Conservation (phyloP, 2,888 invertebrate genomes). For the Drosophila paramelanica region DNA sequence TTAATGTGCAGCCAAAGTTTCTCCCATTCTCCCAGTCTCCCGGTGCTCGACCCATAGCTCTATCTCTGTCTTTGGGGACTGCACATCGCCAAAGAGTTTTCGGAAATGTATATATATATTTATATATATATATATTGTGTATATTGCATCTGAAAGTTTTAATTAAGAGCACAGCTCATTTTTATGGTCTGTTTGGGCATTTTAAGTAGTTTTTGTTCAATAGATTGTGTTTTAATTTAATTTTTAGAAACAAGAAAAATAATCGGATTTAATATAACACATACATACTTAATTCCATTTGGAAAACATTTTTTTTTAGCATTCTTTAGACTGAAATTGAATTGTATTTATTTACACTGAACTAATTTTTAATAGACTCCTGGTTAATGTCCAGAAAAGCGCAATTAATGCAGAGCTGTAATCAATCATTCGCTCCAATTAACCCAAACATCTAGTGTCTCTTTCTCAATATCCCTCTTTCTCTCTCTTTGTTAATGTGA, state of each 20-base stretch:
- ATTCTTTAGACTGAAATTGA: constrained; percentile 24
- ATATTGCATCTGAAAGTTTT: constrained; percentile 9
- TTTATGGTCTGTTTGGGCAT: constrained; percentile 26
- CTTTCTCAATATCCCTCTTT: neutral
- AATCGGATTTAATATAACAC: neutral
- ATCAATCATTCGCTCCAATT: constrained; percentile 78
- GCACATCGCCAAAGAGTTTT: constrained; percentile 17
- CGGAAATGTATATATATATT: constrained; percentile 24
- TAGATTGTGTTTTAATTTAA: constrained; percentile 1
- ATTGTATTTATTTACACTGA: constrained; percentile 30
- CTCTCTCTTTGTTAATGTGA: constrained; percentile 26
- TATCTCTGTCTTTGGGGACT: constrained; percentile 11
- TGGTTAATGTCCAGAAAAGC: constrained; percentile 74
- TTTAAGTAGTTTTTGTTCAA: constrained; percentile 25
- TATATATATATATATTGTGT: neutral
- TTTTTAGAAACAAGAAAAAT: constrained; percentile 5
- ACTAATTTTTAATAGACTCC: constrained; percentile 55
- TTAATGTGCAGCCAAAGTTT: constrained; percentile 39
- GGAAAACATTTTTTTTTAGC: constrained; percentile 1
- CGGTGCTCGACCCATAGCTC: constrained; percentile 36
- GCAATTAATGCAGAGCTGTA: constrained; percentile 73
- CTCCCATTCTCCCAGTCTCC: constrained; percentile 10
- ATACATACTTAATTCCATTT: neutral
- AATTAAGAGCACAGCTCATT: constrained; percentile 25
- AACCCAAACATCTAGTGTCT: constrained; percentile 56